phyloP scores from a whole-genome alignment of 2,888 invertebrate species.

The Drosophila parthenogenetica region DNA sequence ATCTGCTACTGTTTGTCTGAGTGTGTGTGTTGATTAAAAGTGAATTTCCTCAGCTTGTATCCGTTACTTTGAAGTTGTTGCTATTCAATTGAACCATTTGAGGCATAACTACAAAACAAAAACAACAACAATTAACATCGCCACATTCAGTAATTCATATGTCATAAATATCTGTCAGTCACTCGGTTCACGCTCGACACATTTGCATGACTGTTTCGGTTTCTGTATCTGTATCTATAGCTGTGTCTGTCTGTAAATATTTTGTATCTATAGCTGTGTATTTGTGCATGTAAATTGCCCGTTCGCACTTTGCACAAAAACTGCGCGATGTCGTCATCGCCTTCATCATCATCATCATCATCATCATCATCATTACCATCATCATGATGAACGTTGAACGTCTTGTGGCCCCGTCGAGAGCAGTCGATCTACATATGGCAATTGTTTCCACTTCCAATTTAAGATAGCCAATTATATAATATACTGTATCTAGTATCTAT shows the following conservation, averaged over 20 bases:
- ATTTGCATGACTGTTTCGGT: slow-evolving; percentile 35
- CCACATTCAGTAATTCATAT: slow-evolving; percentile 72
- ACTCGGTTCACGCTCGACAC: slow-evolving; percentile 27
- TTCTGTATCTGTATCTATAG: slow-evolving; percentile 8
- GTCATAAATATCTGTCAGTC: slow-evolving; percentile 76
- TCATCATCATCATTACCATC: slow-evolving; percentile 10
- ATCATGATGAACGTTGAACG: slow-evolving; percentile 25
- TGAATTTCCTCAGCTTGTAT: slow-evolving; percentile 57
- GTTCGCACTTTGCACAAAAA: slow-evolving; percentile 66
- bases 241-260: slow-evolving; percentile 15
- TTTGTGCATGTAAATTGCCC: slow-evolving; percentile 57
- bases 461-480: slow-evolving; percentile 60
- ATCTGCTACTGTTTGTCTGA: slow-evolving; percentile 27
- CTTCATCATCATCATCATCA: slow-evolving; percentile 33
- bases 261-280: slow-evolving; percentile 28
- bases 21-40: slow-evolving; percentile 42
- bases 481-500: slow-evolving; percentile 9
- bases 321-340: slow-evolving; percentile 60
- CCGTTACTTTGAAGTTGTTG: slow-evolving; percentile 70
- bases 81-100: slow-evolving; percentile 71
- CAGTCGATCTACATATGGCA: slow-evolving; percentile 64
- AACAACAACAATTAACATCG: slow-evolving; percentile 64
- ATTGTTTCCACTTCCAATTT: slow-evolving; percentile 66
- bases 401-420: slow-evolving; percentile 42
- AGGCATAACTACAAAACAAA: slow-evolving; percentile 49